A percentile compares a stretch with the other conserved stretches of the same genome.
Conservation (phyloP, 2,113 vertebrate species). For the Okapia johnstoni region DNA sequence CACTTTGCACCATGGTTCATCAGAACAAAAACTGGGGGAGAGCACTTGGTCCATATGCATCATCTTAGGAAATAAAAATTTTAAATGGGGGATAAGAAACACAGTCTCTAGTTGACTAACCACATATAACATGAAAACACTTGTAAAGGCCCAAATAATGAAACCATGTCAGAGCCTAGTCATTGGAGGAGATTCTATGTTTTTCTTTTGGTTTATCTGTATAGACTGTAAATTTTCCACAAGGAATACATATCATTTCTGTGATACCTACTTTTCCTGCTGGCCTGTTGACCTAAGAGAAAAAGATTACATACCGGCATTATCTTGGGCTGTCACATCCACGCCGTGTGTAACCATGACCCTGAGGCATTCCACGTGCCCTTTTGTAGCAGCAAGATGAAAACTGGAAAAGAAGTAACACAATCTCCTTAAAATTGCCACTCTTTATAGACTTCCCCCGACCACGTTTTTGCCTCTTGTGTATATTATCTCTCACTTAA, state of each 20-base stretch:
- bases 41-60: not conserved
- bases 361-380: constrained; percentile 91
- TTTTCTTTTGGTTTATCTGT: not conserved
- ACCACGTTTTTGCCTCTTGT: not conserved
- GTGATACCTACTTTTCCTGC: not conserved
- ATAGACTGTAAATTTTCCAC: not conserved
- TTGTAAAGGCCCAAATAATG: not conserved
- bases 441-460: not conserved
- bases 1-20: not conserved
- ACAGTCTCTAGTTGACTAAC: not conserved
- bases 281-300: not conserved
- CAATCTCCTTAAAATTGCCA: not conserved
- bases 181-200: not conserved
- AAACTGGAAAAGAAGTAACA: constrained; percentile 82
- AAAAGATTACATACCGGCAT: constrained; percentile 83
- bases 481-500: not conserved
- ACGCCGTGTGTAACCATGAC: constrained; percentile 91
- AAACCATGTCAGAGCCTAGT: not conserved
- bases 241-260: not conserved
- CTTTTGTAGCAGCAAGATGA: constrained; percentile 91
- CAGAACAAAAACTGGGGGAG: not conserved
- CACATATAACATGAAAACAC: not conserved
- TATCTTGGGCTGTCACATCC: constrained; percentile 89
- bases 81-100: not conserved
- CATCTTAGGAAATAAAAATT: not conserved